phyloP scores from a whole-genome alignment of 2,888 invertebrate species.

The Nematopogon swammerdamellus region DNA sequence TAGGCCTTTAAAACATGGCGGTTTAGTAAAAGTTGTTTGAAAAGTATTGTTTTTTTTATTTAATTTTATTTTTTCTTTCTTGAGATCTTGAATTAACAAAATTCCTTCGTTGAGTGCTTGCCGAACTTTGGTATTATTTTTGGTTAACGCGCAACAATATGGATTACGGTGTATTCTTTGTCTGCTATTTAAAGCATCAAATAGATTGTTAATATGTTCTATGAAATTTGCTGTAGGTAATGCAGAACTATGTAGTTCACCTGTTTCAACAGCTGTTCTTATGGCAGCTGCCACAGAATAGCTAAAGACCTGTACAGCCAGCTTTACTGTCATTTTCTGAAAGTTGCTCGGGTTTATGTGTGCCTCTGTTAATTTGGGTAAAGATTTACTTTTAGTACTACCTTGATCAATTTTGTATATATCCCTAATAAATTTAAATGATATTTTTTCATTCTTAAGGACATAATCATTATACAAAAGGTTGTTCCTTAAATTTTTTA shows the following conservation, averaged over 20 bases:
- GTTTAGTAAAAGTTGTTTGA: too few species aligned
- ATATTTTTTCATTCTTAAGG: neutral
- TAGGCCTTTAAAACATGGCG: too few species aligned
- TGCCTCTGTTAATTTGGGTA: neutral
- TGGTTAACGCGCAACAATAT: slow-evolving; percentile 7
- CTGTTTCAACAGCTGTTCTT: too few species aligned
- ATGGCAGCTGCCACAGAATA: too few species aligned
- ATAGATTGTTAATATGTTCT: slow-evolving; percentile 6
- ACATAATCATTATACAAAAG: neutral
- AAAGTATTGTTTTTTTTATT: too few species aligned
- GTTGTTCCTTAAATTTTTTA: slow-evolving; percentile 2
- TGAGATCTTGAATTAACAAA: too few species aligned
- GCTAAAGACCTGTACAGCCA: too few species aligned
- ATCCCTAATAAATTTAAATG: neutral
- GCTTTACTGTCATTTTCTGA: too few species aligned
- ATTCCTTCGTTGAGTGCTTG: slow-evolving; percentile 4
- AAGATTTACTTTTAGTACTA: slow-evolving; percentile 1
- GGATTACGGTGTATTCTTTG: slow-evolving; percentile 8
- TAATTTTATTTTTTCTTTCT: too few species aligned
- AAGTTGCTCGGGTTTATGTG: neutral
- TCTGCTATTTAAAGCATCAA: slow-evolving; percentile 8
- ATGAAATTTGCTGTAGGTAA: slow-evolving; percentile 6
- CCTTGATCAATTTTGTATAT: neutral
- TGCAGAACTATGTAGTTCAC: neutral
- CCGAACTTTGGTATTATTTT: slow-evolving; percentile 4